Percentiles rank a stretch among this genome's conserved stretches.
Evolutionary conservation across 2,797 vertebrate genomes (phyloP).

Genomic region (Merluccius polli): DNA sequence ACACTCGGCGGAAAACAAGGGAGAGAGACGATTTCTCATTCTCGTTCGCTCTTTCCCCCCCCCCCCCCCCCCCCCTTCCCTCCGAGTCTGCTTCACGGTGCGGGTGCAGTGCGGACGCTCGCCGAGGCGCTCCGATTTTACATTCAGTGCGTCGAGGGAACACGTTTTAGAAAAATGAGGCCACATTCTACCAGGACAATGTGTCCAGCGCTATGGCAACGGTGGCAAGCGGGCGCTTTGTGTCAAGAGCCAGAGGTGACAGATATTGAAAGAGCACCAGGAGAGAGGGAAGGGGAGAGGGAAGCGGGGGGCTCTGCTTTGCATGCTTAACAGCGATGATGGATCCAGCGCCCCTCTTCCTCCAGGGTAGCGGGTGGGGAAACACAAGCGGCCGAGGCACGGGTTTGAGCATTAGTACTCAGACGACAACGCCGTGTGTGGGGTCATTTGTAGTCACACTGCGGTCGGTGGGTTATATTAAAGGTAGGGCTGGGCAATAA

Average conservation of each 20-base stretch:
- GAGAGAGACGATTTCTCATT: too few relatives aligned
- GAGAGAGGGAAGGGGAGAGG: conserved; percentile 16
- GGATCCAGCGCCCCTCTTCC: conserved; percentile 27
- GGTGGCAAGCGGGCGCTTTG: conserved; percentile 40
- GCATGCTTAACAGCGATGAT: conserved; percentile 53
- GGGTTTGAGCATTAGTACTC: conserved; percentile 24
- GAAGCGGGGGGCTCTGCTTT: conserved; percentile 38
- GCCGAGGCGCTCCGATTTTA: conserved; percentile 21
- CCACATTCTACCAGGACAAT: conserved; percentile 60
- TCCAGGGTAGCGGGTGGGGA: conserved; percentile 19
- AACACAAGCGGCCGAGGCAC: conserved; percentile 21
- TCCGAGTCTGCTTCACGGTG: too few relatives aligned
- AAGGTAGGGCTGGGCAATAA: too few relatives aligned
- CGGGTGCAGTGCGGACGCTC: too few relatives aligned
- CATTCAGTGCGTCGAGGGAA: conserved; percentile 41
- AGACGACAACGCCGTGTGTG: conserved; percentile 10
- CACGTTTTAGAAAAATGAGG: conserved; percentile 44
- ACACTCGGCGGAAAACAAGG: too few relatives aligned
- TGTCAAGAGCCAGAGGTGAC: conserved; percentile 62
- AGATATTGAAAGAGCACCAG: conserved; percentile 58
- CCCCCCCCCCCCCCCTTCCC: too few relatives aligned
- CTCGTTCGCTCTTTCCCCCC: too few relatives aligned
- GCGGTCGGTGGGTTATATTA: too few relatives aligned
- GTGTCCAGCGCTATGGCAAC: conserved; percentile 65
- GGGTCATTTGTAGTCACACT: not conserved